Evolutionary conservation across 2,888 invertebrate species (phyloP).

Genomic region (Sarcophaga variegata): DNA sequence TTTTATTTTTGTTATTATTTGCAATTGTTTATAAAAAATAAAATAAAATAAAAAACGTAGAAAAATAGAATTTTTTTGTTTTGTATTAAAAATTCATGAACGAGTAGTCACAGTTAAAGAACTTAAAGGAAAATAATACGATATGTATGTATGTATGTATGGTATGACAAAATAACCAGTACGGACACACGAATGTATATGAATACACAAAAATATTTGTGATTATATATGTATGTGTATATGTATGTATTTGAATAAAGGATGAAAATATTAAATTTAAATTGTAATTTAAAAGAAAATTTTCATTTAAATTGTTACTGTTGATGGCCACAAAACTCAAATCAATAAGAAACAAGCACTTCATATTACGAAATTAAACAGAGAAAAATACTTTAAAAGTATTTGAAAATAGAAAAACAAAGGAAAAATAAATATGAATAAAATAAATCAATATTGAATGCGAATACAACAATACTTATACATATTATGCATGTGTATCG

Average conservation of each 20-base stretch:
- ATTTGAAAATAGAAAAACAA: no score
- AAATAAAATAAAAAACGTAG: background rate
- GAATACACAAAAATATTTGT: conserved; percentile 1
- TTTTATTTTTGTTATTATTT: background rate
- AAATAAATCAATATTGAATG: no score
- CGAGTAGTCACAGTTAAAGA: background rate
- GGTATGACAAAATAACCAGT: conserved; percentile 23
- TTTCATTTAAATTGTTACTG: conserved; percentile 50
- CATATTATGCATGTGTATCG: no score
- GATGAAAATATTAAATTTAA: conserved; percentile 24
- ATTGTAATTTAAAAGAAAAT: conserved; percentile 37
- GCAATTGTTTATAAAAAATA: background rate
- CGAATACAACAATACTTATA: no score
- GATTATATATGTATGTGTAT: background rate
- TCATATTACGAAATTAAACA: conserved; percentile 40
- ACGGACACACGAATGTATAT: conserved; percentile 63
- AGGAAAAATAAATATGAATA: no score
- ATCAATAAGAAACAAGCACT: conserved; percentile 31
- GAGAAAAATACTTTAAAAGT: background rate
- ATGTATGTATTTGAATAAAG: background rate
- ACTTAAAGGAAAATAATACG: background rate
- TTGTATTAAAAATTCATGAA: background rate
- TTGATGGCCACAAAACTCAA: conserved; percentile 61
- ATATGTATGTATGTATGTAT: background rate
- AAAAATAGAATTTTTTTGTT: background rate